Percentiles rank a stretch among this genome's conserved stretches.
phyloP scores from a whole-genome alignment of 2,113 vertebrate species.

The Charadrius vociferus region DNA sequence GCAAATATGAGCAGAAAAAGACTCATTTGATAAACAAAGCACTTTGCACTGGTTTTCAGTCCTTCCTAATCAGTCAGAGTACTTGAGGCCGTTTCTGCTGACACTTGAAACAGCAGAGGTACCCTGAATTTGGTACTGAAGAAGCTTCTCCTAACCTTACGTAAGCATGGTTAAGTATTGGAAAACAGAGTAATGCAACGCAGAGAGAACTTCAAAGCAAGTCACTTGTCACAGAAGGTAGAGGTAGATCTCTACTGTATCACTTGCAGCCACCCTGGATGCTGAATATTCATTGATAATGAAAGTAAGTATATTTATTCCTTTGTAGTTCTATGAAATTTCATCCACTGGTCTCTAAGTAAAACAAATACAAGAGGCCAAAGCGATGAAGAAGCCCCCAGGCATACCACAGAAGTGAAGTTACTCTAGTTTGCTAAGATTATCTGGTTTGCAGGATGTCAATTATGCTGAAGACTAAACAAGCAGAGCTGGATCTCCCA shows the following conservation, averaged over 20 bases:
- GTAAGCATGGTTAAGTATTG: neutral
- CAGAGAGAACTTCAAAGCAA: neutral
- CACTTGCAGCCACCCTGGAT: neutral
- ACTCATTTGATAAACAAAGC: constrained; percentile 31
- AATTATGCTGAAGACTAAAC: neutral
- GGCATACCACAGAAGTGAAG: neutral
- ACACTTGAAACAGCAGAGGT: neutral
- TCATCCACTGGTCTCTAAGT: neutral
- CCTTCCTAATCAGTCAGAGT: constrained; percentile 27
- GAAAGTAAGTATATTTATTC: neutral
- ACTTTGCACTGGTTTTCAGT: constrained; percentile 11
- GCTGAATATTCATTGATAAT: neutral
- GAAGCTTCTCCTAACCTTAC: neutral
- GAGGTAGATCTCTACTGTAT: neutral
- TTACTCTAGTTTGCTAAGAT: neutral
- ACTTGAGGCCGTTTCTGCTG: constrained; percentile 28
- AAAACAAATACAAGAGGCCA: neutral
- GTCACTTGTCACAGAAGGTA: neutral
- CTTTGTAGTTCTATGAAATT: neutral
- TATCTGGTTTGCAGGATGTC: neutral
- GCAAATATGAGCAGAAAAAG: constrained; percentile 34
- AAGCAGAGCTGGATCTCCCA: neutral
- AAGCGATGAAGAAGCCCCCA: fast-evolving
- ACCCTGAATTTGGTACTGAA: neutral
- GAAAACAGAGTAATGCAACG: neutral